phyloP scores from a whole-genome alignment of 2,113 vertebrate species.

The Balaeniceps rex region DNA sequence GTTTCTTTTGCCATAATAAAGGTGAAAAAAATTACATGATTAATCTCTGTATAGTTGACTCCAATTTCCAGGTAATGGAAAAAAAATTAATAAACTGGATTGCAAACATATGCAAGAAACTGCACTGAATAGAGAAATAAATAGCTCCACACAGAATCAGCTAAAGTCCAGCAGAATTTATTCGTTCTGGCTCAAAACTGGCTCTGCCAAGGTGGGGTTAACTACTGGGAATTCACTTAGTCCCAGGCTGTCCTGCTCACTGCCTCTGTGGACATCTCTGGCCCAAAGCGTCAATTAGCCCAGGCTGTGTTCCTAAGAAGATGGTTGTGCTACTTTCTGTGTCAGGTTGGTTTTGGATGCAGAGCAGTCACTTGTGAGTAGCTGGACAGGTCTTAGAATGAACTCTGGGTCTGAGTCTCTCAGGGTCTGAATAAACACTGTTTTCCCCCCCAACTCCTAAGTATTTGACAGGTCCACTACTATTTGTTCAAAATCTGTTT shows the following conservation, averaged over 20 bases:
- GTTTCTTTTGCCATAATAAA: not conserved
- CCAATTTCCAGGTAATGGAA: not conserved
- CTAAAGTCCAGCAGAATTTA: not conserved
- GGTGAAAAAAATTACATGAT: not conserved
- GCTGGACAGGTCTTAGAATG: not conserved
- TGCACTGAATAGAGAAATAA: not conserved
- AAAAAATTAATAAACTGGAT: not conserved
- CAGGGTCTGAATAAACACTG: not conserved
- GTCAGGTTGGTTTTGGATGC: not conserved
- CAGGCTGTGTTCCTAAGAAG: not conserved
- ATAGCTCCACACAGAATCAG: not conserved
- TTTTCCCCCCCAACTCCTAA: accelerated
- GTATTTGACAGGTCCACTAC: not conserved
- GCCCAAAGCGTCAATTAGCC: not conserved
- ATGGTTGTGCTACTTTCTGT: not conserved
- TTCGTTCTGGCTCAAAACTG: not conserved
- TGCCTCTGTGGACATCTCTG: not conserved
- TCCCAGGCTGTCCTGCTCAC: not conserved
- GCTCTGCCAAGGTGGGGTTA: not conserved
- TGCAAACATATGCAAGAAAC: not conserved
- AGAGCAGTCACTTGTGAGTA: not conserved
- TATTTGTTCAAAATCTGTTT: not conserved
- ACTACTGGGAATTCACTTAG: not conserved
- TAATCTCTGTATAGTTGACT: not conserved
- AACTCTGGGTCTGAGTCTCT: not conserved